Evolutionary conservation across 2,113 vertebrate genomes (phyloP).

Genomic region (Orthochromis malagaraziensis): DNA sequence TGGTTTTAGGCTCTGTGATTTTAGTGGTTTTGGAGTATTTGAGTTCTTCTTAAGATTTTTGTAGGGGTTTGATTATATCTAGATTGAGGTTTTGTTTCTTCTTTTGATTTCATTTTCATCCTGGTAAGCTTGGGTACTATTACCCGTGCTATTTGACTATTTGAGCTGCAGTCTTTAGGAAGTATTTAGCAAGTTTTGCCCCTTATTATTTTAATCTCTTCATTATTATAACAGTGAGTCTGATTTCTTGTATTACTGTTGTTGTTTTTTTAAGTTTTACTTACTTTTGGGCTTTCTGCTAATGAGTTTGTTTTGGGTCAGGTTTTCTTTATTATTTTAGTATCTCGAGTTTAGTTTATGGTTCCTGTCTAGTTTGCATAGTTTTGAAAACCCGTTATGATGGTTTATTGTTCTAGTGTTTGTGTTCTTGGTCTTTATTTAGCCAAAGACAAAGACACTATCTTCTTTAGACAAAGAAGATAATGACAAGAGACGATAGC

Average conservation of each 20-base stretch:
- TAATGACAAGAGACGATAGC: not conserved
- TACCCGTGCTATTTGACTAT: accelerated
- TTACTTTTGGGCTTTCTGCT: not conserved
- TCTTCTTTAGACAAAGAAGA: not conserved
- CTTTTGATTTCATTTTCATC: not conserved
- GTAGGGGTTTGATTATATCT: not conserved
- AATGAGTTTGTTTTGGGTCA: not conserved
- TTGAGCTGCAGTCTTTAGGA: not conserved
- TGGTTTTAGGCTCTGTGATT: not conserved
- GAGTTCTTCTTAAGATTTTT: accelerated
- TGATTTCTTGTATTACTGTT: not conserved
- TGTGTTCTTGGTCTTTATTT: not conserved
- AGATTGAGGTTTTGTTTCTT: not conserved
- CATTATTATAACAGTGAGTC: not conserved
- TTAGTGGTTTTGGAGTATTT: not conserved
- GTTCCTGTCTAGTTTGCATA: not conserved
- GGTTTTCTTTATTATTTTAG: not conserved
- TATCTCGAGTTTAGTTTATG: not conserved
- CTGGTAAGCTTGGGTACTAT: not conserved
- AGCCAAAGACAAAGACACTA: not conserved
- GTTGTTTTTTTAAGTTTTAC: not conserved
- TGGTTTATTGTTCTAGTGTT: not conserved
- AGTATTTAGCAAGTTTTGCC: not conserved
- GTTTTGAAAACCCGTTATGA: not conserved
- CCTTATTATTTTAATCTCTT: not conserved